phyloP scores from a whole-genome alignment of 2,888 invertebrate species.

The Hybos culiciformis region DNA sequence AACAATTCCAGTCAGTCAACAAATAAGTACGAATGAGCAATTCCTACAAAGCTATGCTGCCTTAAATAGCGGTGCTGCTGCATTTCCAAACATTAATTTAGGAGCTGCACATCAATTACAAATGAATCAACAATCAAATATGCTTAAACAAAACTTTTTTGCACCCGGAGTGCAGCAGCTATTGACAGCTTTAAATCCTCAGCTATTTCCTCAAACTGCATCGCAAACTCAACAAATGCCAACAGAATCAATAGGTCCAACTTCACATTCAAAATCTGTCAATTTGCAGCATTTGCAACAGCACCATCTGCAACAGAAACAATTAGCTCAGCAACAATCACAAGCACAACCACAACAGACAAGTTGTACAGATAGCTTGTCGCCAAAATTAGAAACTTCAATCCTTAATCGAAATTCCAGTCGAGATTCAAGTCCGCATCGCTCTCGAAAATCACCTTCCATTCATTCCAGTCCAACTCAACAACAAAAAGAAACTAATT shows the following conservation, averaged over 20 bases:
- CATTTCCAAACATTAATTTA: slow-evolving; percentile 59
- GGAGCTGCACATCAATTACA: slow-evolving; percentile 44
- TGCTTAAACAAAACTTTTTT: slow-evolving; percentile 62
- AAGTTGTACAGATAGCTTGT: too few relatives aligned
- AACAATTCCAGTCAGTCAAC: slow-evolving; percentile 79
- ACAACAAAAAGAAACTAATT: slow-evolving; percentile 11
- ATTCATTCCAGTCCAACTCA: slow-evolving; percentile 15
- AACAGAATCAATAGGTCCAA: slow-evolving; percentile 18
- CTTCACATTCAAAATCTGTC: slow-evolving; percentile 10
- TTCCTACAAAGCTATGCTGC: slow-evolving; percentile 29
- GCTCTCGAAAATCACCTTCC: slow-evolving; percentile 8
- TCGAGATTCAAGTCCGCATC: slow-evolving; percentile 12
- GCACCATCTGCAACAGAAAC: slow-evolving; percentile 20
- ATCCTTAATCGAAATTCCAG: slow-evolving; percentile 6
- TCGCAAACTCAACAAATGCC: slow-evolving; percentile 29
- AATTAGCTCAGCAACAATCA: slow-evolving; percentile 4
- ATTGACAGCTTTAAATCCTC: slow-evolving; percentile 59
- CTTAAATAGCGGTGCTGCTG: slow-evolving; percentile 17
- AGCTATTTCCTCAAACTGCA: slow-evolving; percentile 39
- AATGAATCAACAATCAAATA: slow-evolving; percentile 41
- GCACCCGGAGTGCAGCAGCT: slow-evolving; percentile 62
- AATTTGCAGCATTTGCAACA: slow-evolving; percentile 16
- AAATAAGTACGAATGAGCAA: slow-evolving; percentile 61
- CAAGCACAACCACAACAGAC: neutral
- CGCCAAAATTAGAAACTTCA: too few relatives aligned